phyloP scores from a whole-genome alignment of 2,888 invertebrate species.

The Omphaloscelis lunosa region DNA sequence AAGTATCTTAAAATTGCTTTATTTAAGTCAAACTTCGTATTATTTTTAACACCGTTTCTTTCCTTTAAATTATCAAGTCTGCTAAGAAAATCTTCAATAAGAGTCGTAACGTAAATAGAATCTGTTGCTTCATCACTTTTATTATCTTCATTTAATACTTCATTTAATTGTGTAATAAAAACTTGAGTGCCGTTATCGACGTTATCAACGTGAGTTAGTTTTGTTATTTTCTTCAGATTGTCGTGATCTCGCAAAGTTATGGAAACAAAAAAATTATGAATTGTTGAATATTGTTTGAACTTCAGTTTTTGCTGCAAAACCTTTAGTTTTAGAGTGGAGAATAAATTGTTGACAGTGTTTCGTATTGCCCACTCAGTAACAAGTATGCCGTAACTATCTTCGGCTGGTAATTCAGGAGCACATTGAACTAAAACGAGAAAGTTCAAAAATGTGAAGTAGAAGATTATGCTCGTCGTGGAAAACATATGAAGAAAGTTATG shows the following conservation, averaged over 20 bases:
- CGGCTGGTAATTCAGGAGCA: slow-evolving; percentile 64
- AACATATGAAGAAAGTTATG: slow-evolving; percentile 54
- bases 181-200: slow-evolving; percentile 70
- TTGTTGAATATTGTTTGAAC: slow-evolving; percentile 72
- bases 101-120: slow-evolving; percentile 62
- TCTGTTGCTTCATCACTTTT: slow-evolving; percentile 58
- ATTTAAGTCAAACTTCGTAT: slow-evolving; percentile 62
- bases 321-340: slow-evolving; percentile 72
- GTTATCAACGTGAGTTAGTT: slow-evolving; percentile 70
- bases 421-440: slow-evolving; percentile 46
- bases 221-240: slow-evolving; percentile 73
- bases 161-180: slow-evolving; percentile 76
- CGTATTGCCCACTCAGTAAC: slow-evolving; percentile 72
- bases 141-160: slow-evolving; percentile 72
- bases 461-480: slow-evolving; percentile 38
- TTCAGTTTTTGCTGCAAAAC: slow-evolving; percentile 65
- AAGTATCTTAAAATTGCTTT: slow-evolving; percentile 65
- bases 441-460: slow-evolving; percentile 53
- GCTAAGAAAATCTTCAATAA: slow-evolving; percentile 69
- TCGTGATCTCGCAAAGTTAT: slow-evolving; percentile 73
- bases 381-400: slow-evolving; percentile 67
- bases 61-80: slow-evolving; percentile 70
- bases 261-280: slow-evolving; percentile 77
- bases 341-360: slow-evolving; percentile 74
- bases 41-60: slow-evolving; percentile 63